These are phyloP conservation scores for Megaceryle maxima DNA, from an alignment of 2,113 vertebrate genomes.

Conservation along the genomic window DNA sequence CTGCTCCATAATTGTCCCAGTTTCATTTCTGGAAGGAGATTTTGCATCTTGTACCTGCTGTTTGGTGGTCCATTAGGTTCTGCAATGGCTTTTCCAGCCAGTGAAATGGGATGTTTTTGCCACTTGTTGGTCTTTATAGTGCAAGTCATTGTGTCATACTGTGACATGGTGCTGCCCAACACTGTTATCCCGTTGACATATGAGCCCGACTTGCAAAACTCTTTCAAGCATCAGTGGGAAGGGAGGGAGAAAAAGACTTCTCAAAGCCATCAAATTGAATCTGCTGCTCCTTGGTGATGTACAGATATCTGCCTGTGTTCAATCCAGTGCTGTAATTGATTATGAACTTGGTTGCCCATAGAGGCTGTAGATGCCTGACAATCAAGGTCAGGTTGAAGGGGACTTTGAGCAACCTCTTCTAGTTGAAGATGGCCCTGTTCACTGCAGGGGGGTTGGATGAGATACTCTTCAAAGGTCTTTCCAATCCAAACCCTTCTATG, in stretches of 20 bases:
- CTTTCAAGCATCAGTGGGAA: background rate
- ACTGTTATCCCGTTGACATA: background rate
- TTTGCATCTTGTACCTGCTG: background rate
- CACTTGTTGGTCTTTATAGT: background rate
- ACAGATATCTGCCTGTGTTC: background rate
- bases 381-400: no score
- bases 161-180: background rate
- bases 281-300: background rate
- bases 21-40: background rate
- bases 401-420: no score
- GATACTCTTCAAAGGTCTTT: no score
- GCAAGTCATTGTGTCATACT: rapidly evolving
- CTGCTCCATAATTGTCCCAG: rapidly evolving
- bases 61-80: background rate
- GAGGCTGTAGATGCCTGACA: no score
- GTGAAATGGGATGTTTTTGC: background rate
- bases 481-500: no score
- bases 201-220: rapidly evolving
- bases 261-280: background rate
- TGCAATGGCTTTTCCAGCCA: background rate
- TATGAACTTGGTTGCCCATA: no score
- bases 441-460: background rate
- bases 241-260: background rate
- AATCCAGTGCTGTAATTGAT: background rate
- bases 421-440: background rate